phyloP scores from a whole-genome alignment of 2,888 invertebrate species.

The Spilosoma lubricipeda region DNA sequence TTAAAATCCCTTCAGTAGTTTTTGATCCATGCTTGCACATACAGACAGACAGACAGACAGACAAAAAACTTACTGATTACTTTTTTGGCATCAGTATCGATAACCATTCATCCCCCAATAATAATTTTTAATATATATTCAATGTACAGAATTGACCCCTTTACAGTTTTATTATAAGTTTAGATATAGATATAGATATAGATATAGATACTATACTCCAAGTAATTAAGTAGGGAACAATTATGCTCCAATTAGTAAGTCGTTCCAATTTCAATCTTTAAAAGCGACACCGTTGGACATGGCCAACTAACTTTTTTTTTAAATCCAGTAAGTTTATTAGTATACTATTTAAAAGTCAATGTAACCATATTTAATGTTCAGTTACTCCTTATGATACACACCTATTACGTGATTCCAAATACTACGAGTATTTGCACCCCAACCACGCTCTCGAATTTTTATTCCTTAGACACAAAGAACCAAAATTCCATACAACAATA shows the following conservation, averaged over 20 bases:
- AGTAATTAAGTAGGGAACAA: not conserved
- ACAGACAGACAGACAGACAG: too few relatives aligned
- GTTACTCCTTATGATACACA: not conserved
- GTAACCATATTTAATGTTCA: not conserved
- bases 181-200: too few relatives aligned
- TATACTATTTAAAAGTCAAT: not conserved
- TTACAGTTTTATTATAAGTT: too few relatives aligned
- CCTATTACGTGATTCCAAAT: not conserved
- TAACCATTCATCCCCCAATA: too few relatives aligned
- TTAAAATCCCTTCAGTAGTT: too few relatives aligned
- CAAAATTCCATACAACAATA: slow-evolving; percentile 29
- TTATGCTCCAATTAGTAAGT: not conserved
- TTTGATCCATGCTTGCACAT: too few relatives aligned
- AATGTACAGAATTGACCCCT: too few relatives aligned
- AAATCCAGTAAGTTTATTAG: not conserved
- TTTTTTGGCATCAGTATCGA: too few relatives aligned
- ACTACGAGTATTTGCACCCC: not conserved
- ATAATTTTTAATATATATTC: too few relatives aligned
- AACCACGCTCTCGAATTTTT: slow-evolving; percentile 4
- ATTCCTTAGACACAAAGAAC: slow-evolving; percentile 9
- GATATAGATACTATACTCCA: too few relatives aligned
- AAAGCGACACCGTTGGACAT: not conserved
- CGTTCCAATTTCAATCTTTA: not conserved
- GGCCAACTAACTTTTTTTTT: not conserved
- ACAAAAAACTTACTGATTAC: too few relatives aligned